phyloP scores from a whole-genome alignment of 2,113 vertebrate species.

The Dryoscopus gambensis region DNA sequence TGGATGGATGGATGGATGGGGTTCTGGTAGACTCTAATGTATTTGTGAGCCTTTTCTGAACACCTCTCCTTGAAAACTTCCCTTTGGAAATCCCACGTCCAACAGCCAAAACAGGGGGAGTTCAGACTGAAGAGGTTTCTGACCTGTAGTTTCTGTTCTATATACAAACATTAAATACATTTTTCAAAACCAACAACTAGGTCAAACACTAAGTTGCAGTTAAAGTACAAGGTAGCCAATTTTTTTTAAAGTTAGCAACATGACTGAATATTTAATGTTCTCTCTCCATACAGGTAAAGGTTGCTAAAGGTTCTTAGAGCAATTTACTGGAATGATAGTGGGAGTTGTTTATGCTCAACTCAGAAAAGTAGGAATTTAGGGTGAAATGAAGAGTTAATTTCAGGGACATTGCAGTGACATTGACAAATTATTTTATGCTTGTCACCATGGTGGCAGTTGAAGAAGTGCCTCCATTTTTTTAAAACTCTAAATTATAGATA shows the following conservation, averaged over 20 bases:
- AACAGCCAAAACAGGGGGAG: neutral
- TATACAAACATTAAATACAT: neutral
- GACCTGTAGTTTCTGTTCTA: neutral
- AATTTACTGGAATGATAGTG: neutral
- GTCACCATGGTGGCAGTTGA: neutral
- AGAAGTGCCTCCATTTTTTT: conserved; percentile 1
- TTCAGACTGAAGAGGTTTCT: neutral
- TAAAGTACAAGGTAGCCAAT: neutral
- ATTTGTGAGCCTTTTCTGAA: neutral
- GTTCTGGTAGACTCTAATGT: neutral
- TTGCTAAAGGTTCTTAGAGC: neutral
- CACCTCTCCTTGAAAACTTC: neutral
- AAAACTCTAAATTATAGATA: conserved; percentile 39
- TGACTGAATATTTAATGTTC: neutral
- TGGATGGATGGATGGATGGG: too few species aligned
- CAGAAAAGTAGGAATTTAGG: neutral
- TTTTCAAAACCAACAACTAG: neutral
- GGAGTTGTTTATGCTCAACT: neutral
- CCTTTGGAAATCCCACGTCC: neutral
- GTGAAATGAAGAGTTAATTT: neutral
- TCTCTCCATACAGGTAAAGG: neutral
- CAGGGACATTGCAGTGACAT: neutral
- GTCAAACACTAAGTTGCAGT: neutral
- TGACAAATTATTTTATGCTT: conserved; percentile 8
- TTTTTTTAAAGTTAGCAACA: neutral